A percentile compares a stretch with the other conserved stretches of the same genome.
Evolutionary conservation across 2,113 vertebrate genomes (phyloP).

Genomic region (Microtus oregoni): DNA sequence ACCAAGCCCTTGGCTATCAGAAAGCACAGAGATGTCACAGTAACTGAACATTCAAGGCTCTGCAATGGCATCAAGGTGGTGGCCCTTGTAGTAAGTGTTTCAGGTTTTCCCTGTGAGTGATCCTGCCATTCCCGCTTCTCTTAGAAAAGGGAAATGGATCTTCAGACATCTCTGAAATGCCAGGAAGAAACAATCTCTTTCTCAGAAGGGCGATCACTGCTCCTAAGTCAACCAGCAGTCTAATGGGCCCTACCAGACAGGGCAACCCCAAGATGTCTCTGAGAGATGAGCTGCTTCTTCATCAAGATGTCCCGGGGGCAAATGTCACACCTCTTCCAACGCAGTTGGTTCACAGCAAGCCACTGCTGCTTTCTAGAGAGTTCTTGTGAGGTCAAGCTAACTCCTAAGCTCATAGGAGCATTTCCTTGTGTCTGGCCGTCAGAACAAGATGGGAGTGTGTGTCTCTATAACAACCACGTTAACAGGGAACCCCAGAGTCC

Average conservation of each 20-base stretch:
- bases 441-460: accelerated
- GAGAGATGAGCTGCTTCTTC: not conserved
- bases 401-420: accelerated
- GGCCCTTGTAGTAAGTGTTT: not conserved
- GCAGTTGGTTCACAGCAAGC: not conserved
- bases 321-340: not conserved
- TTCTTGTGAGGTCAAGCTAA: not conserved
- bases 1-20: not conserved
- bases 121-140: not conserved
- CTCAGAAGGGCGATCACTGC: not conserved
- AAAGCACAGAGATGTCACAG: not conserved
- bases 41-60: not conserved
- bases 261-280: not conserved
- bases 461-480: not conserved
- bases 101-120: not conserved
- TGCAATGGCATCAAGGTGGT: accelerated
- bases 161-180: not conserved
- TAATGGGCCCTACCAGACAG: not conserved
- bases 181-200: not conserved
- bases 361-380: not conserved
- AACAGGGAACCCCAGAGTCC: not conserved
- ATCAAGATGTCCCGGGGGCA: not conserved
- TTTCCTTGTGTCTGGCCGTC: not conserved
- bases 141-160: not conserved
- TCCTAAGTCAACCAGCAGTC: not conserved